These are phyloP conservation scores for Lathronympha strigana DNA, from an alignment of 2,888 invertebrate species.

Conservation along the genomic window DNA sequence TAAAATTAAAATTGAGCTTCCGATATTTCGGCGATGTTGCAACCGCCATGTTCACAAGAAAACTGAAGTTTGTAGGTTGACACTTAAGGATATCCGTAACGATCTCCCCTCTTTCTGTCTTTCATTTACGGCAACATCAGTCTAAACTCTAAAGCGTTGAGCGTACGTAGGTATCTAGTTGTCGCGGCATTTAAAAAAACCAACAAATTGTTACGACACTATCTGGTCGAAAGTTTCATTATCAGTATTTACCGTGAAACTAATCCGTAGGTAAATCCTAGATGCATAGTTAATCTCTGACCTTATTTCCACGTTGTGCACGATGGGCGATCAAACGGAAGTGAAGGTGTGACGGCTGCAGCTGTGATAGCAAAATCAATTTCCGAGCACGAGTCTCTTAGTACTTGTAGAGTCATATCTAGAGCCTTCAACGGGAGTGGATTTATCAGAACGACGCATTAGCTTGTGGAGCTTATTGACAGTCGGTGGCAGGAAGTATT, in stretches of 20 bases:
- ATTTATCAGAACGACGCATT: conserved; percentile 15
- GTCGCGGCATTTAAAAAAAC: too few species aligned
- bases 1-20: too few species aligned
- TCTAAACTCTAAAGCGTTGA: too few species aligned
- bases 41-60: too few species aligned
- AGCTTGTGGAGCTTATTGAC: conserved; percentile 1
- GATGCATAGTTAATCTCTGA: not conserved
- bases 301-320: conserved; percentile 17
- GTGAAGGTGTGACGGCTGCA: conserved; percentile 34
- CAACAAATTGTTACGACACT: too few species aligned
- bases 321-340: conserved; percentile 32
- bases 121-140: too few species aligned
- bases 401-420: not conserved
- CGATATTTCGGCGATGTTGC: too few species aligned
- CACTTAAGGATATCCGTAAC: too few species aligned
- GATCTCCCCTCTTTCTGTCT: too few species aligned
- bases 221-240: not conserved
- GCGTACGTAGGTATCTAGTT: too few species aligned
- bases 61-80: too few species aligned
- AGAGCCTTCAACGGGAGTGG: not conserved
- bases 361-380: conserved; percentile 31
- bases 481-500: not conserved
- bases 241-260: not conserved
- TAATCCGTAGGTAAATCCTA: conserved; percentile 4
- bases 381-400: conserved; percentile 29